Evolutionary conservation across 1,140 invertebrate genomes (phyloP).

Genomic region (Mizuhopecten yessoensis): DNA sequence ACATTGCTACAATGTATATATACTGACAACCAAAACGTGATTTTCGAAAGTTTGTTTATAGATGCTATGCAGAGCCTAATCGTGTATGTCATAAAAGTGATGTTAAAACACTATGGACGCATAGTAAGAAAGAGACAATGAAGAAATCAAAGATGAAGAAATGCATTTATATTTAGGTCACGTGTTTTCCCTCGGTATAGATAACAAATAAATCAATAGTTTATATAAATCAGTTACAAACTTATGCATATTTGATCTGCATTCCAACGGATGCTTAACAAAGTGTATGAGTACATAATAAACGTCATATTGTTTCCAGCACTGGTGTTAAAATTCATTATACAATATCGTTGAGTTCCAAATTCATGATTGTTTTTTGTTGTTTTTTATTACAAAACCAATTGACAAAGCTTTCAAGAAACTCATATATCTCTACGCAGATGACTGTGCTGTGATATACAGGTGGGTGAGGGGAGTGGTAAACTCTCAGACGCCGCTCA

Average conservation of each 20-base stretch:
- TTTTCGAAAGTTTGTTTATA: too few species aligned
- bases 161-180: too few species aligned
- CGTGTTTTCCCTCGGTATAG: too few species aligned
- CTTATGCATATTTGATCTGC: background rate
- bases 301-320: background rate
- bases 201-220: too few species aligned
- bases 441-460: background rate
- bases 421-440: background rate
- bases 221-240: too few species aligned
- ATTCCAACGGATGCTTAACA: background rate
- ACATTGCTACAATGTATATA: too few species aligned
- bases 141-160: too few species aligned
- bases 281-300: background rate
- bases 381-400: background rate
- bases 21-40: too few species aligned
- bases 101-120: too few species aligned
- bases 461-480: background rate
- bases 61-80: too few species aligned
- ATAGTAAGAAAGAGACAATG: too few species aligned
- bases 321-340: background rate
- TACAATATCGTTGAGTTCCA: background rate
- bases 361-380: background rate
- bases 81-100: too few species aligned
- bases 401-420: background rate
- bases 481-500: conserved; percentile 11